Evolutionary conservation across 2,113 vertebrate genomes (phyloP).

Genomic region (Gopherus evgoodei): DNA sequence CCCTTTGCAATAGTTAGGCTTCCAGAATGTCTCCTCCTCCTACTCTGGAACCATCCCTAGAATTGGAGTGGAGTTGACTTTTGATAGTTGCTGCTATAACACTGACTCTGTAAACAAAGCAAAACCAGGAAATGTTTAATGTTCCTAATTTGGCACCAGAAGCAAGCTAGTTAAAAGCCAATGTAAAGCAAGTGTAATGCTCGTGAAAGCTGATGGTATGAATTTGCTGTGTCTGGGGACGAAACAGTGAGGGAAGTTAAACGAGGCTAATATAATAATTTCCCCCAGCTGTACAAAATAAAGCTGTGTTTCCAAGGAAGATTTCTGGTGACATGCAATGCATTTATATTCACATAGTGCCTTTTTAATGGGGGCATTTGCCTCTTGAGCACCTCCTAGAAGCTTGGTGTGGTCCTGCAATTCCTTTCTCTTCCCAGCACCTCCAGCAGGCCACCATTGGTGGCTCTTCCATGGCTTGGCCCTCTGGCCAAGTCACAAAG

Average conservation of each 20-base stretch:
- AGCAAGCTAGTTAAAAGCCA: background rate
- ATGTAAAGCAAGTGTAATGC: background rate
- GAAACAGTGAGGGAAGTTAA: background rate
- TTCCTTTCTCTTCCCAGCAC: background rate
- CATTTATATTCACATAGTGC: background rate
- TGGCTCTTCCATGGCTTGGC: background rate
- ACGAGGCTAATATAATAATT: background rate
- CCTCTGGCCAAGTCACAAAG: background rate
- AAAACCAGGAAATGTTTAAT: background rate
- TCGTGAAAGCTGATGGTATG: background rate
- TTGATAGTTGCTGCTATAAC: slow-evolving; percentile 19
- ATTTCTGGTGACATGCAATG: background rate
- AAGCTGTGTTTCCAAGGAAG: slow-evolving; percentile 19
- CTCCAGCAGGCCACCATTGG: background rate
- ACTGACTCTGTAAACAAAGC: slow-evolving; percentile 20
- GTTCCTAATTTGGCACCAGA: background rate
- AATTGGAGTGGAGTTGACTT: background rate
- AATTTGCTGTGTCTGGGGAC: background rate
- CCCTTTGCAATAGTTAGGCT: background rate
- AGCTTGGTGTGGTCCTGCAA: background rate
- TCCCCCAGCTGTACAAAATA: background rate
- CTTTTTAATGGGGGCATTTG: background rate
- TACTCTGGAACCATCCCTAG: background rate
- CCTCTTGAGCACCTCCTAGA: background rate
- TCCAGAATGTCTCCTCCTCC: background rate